Conservation (phyloP, 92 coral and sea anemone genomes). For the Metridium senile region DNA sequence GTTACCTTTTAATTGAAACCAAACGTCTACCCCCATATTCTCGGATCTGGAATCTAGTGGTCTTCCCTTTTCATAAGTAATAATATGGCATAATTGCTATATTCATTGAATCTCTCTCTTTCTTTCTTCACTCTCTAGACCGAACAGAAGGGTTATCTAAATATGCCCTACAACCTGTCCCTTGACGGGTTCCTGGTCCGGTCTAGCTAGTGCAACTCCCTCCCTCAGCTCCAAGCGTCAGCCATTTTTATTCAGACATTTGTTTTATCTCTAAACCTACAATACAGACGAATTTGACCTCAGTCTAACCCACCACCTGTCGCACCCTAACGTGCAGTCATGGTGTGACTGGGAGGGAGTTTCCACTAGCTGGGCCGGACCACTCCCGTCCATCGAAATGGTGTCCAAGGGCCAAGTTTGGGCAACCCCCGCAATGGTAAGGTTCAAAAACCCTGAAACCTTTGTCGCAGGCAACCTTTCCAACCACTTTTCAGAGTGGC, state of each 20-base stretch:
- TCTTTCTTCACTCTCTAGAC: no score
- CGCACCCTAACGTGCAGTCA: neutral
- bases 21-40: no score
- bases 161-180: slow-evolving; percentile 40
- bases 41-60: no score
- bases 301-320: neutral
- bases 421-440: slow-evolving; percentile 23
- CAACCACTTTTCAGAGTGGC: neutral
- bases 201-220: slow-evolving; percentile 23
- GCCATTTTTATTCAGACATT: neutral
- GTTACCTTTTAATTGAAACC: no score
- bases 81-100: no score
- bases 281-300: neutral
- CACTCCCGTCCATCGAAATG: slow-evolving; percentile 40
- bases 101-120: no score
- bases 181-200: slow-evolving; percentile 48
- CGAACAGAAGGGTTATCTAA: slow-evolving; percentile 35
- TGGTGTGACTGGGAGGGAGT: slow-evolving; percentile 31
- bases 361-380: slow-evolving; percentile 42
- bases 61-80: no score
- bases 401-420: slow-evolving; percentile 21
- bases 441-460: slow-evolving; percentile 19
- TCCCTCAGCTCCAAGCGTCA: neutral
- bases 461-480: slow-evolving; percentile 42
- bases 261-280: neutral